Percentiles rank a stretch among this genome's conserved stretches.
phyloP scores from a whole-genome alignment of 2,113 vertebrate species.

The Struthio camelus region DNA sequence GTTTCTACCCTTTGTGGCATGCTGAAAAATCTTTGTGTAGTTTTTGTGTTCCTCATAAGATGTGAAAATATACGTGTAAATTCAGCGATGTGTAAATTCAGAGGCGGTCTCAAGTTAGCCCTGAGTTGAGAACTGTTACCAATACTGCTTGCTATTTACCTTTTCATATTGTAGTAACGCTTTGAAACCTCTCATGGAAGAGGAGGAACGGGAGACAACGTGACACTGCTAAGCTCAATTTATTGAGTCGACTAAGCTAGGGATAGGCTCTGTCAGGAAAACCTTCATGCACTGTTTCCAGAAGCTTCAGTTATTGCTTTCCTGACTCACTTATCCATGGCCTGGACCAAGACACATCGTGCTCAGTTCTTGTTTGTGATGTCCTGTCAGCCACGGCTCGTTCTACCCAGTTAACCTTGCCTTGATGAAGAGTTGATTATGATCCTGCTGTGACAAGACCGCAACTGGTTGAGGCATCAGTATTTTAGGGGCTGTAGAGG shows the following conservation, averaged over 20 bases:
- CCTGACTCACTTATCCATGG: not conserved
- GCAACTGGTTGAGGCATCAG: not conserved
- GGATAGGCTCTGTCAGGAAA: not conserved
- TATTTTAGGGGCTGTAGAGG: fast-evolving
- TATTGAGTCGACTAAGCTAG: not conserved
- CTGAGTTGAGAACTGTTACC: not conserved
- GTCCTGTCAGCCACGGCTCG: not conserved
- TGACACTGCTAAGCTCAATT: not conserved
- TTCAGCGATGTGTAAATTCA: too few relatives aligned
- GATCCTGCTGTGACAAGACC: not conserved
- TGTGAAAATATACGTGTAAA: not conserved
- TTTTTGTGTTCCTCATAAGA: not conserved
- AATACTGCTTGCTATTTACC: not conserved
- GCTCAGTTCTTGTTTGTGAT: not conserved
- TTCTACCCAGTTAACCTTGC: not conserved
- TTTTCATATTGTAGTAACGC: not conserved
- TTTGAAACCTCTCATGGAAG: not conserved
- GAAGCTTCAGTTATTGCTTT: not conserved
- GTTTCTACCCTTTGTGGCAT: not conserved
- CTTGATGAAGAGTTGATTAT: not conserved
- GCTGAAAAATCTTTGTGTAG: not conserved
- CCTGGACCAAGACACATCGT: not conserved
- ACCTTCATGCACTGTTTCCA: not conserved
- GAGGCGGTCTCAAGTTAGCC: not conserved
- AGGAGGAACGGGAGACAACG: not conserved